These are phyloP conservation scores for Formicarius rufipectus DNA, from an alignment of 2,113 vertebrate genomes.

Conservation along the genomic window DNA sequence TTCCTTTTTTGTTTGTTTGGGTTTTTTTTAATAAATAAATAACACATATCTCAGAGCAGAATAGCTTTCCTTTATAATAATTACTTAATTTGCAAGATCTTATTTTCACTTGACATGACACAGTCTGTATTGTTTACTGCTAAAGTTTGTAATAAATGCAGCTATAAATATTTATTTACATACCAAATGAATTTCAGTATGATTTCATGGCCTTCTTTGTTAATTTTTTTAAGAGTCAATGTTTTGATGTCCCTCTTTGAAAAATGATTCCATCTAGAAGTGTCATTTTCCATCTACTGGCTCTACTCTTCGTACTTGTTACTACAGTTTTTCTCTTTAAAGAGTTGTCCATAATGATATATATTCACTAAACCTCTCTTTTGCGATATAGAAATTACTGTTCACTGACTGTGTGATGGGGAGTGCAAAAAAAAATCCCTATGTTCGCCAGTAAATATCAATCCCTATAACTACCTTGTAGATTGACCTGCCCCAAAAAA, in stretches of 20 bases:
- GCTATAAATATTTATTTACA: neutral
- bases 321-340: neutral
- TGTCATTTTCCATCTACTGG: neutral
- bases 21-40: neutral
- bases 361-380: neutral
- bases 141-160: neutral
- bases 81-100: neutral
- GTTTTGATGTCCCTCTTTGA: neutral
- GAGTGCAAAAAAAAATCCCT: neutral
- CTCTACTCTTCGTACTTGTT: neutral
- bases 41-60: neutral
- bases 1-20: neutral
- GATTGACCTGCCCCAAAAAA: constrained; percentile 51
- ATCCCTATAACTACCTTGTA: constrained; percentile 16
- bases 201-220: neutral
- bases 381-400: neutral
- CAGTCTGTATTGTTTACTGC: neutral
- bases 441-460: neutral
- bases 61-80: neutral
- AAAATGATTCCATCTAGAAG: neutral
- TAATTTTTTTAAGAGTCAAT: neutral
- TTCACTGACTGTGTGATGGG: constrained; percentile 4
- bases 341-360: neutral
- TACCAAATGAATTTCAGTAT: neutral
- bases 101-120: neutral